Evolutionary conservation across 2,113 vertebrate genomes (phyloP).

Genomic region (Rhinopithecus roxellana): DNA sequence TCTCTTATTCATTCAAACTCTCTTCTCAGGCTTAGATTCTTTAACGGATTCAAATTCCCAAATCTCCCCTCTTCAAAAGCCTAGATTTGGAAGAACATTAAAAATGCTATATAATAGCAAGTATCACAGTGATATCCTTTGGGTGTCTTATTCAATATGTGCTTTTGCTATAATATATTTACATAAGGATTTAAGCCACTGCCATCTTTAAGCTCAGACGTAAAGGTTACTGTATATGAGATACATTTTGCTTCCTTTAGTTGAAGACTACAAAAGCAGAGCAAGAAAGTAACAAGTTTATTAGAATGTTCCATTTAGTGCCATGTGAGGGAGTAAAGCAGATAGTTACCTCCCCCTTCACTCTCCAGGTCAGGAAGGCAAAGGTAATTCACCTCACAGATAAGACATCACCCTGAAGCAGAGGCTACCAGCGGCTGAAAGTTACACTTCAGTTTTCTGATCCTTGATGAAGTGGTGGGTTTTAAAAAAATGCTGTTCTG

Average conservation of each 20-base stretch:
- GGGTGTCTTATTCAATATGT: neutral
- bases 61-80: neutral
- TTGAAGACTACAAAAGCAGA: slow-evolving; percentile 46
- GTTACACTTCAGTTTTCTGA: slow-evolving; percentile 13
- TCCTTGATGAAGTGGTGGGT: neutral
- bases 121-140: neutral
- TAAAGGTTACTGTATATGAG: slow-evolving; percentile 64
- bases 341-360: neutral
- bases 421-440: neutral
- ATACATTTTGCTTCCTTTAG: slow-evolving; percentile 25
- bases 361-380: neutral
- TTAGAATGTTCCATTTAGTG: slow-evolving; percentile 56
- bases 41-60: neutral
- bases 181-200: slow-evolving; percentile 4
- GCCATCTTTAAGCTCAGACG: slow-evolving; percentile 59
- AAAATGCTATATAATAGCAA: neutral
- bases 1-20: neutral
- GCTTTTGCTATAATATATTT: neutral
- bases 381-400: neutral
- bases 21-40: neutral
- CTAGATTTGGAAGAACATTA: neutral
- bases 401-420: neutral
- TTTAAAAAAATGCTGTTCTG: neutral
- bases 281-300: slow-evolving; percentile 10
- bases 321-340: slow-evolving; percentile 31